Conservation (phyloP, 1,140 invertebrate genomes). For the Hirudo medicinalis region DNA sequence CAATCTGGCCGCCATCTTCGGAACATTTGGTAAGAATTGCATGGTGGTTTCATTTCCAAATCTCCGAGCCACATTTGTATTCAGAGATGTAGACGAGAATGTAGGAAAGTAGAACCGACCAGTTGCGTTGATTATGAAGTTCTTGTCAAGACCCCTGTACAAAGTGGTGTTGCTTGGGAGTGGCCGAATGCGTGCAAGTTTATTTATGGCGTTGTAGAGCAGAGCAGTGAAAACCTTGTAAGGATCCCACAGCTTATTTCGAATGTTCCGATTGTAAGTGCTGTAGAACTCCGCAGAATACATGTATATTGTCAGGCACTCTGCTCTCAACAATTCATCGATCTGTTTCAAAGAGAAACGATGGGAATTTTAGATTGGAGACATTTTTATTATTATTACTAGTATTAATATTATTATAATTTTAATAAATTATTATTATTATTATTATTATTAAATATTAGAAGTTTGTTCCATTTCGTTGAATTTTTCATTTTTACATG, state of each 20-base stretch:
- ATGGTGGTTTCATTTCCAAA: neutral
- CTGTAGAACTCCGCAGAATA: neutral
- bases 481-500: too few relatives aligned
- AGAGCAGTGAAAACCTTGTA: conserved; percentile 8
- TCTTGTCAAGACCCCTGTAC: too few relatives aligned
- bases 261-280: too few relatives aligned
- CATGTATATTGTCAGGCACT: neutral
- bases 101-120: neutral
- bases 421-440: neutral
- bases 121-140: too few relatives aligned
- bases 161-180: too few relatives aligned
- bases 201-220: neutral
- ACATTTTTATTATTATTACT: neutral
- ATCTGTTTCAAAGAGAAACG: neutral
- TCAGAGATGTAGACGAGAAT: neutral
- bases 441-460: neutral
- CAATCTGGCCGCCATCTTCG: neutral
- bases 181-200: neutral
- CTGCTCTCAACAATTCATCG: neutral
- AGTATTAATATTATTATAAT: neutral
- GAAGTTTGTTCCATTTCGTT: too few relatives aligned
- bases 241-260: neutral
- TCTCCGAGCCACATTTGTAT: neutral
- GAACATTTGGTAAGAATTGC: neutral
- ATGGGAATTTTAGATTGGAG: neutral